Evolutionary conservation across 2,797 vertebrate genomes (phyloP), one percentile per base, ranked within the genome.

Genomic region (Pygocentrus nattereri): DNA sequence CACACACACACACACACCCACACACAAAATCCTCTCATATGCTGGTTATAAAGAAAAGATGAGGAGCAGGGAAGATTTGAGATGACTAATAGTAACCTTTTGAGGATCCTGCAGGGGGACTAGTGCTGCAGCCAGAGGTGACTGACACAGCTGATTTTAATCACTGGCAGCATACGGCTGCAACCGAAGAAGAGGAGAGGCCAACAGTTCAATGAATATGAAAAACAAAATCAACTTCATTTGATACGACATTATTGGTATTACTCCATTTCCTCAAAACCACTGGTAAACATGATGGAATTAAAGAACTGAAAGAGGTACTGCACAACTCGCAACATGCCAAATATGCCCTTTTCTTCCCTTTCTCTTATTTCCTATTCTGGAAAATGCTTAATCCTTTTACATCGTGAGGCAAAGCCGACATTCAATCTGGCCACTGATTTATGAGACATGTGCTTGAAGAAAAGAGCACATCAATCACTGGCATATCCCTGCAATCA

Each of bases 11-110:
- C 67, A 58, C 56, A 27, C 71, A 38, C n/a, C 59, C 13, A 72
- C 69, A 58, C 23, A 58, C 58, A 21, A 58, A 58, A 41, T 54
- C 77, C 61, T 67, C 31, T 82, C 87, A 78, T 88, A 91, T 89
- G 92, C 92, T 69, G 85, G 90, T 89, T 90, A 93, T 90, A 90
- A 92, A 92, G 89, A 92, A 88, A 91, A 92, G 88, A 91, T 89
- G 91, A 89, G 92, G 88, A 90, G 92, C 89, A 92, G 93, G 92
- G 93, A 91, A 90, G 90, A 93, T 93, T 90, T 89, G 91, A 93
- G 92, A 93, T 92, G 92, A 92, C 91, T 93, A 93, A 93, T 90
- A 95, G 93, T 94, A 96, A 94, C 93, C 91, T 90, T 89, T 93
- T 86, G 90, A 88, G 81, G 44, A 88, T 90, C 89, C 92, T 92